Evolutionary conservation across 2,113 vertebrate species (phyloP).

Genomic region (Echinops telfairi): DNA sequence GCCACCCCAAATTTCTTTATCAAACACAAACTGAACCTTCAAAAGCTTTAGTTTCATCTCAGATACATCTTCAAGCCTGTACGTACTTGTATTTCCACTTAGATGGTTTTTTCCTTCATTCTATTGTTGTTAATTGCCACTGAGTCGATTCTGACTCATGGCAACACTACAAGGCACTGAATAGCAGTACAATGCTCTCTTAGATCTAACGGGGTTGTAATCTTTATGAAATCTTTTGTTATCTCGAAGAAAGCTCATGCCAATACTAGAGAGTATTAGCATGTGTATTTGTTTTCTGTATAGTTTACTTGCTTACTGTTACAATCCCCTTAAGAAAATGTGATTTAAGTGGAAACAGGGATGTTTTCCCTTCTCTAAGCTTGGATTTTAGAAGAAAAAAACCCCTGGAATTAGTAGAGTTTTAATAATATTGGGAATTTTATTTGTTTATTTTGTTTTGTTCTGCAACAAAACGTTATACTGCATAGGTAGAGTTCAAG

Average conservation of each 20-base stretch:
- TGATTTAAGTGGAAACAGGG: neutral
- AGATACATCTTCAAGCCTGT: neutral
- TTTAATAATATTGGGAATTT: neutral
- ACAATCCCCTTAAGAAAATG: neutral
- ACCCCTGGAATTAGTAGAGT: neutral
- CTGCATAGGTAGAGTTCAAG: neutral
- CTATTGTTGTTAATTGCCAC: neutral
- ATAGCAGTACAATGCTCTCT: neutral
- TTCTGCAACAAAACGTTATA: neutral
- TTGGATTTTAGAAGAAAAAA: neutral
- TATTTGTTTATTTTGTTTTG: neutral
- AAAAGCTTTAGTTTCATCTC: neutral
- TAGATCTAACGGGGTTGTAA: neutral
- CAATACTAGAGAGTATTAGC: neutral
- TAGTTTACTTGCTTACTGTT: neutral
- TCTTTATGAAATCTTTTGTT: neutral
- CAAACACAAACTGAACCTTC: neutral
- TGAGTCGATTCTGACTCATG: neutral
- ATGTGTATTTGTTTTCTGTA: neutral
- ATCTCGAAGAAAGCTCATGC: neutral
- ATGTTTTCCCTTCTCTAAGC: neutral
- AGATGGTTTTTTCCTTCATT: neutral
- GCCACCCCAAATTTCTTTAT: neutral
- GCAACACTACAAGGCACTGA: neutral
- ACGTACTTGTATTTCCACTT: neutral